Evolutionary conservation across 2,888 invertebrate genomes (phyloP).

Genomic region (Stenchaetothrips biformis): DNA sequence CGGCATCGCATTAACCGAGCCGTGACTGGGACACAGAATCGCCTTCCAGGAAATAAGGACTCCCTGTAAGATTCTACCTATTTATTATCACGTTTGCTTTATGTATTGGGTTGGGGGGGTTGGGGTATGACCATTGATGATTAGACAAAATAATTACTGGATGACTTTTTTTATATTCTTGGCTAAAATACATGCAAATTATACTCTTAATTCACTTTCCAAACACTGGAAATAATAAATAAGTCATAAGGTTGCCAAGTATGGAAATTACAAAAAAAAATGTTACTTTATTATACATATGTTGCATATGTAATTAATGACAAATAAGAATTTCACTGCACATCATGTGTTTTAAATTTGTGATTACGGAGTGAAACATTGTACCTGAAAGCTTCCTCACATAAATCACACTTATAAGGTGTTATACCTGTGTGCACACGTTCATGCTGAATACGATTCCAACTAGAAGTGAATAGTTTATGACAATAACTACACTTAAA

Average conservation of each 20-base stretch:
- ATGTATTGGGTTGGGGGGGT: not conserved
- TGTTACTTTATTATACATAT: not conserved
- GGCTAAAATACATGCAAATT: not conserved
- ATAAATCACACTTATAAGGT: conserved; percentile 2
- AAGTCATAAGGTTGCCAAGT: not conserved
- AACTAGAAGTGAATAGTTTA: not conserved
- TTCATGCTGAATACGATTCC: not conserved
- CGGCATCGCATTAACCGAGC: too few relatives aligned
- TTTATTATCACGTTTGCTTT: not conserved
- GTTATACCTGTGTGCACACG: not conserved
- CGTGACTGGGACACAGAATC: too few relatives aligned
- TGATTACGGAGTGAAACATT: conserved; percentile 1
- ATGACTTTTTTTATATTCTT: not conserved
- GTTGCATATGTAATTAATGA: not conserved
- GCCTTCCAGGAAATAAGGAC: too few relatives aligned
- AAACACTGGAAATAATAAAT: not conserved
- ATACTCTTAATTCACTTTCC: not conserved
- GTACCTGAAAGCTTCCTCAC: not conserved
- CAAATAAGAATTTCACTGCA: not conserved
- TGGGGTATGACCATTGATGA: not conserved
- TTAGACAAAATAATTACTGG: not conserved
- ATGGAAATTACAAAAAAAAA: not conserved
- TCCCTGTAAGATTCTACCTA: too few relatives aligned
- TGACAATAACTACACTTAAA: not conserved
- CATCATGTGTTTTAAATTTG: not conserved